Evolutionary conservation across 2,113 vertebrate genomes (phyloP), one percentile per base, ranked within the genome.

Genomic region (Hippocampus barbouri): DNA sequence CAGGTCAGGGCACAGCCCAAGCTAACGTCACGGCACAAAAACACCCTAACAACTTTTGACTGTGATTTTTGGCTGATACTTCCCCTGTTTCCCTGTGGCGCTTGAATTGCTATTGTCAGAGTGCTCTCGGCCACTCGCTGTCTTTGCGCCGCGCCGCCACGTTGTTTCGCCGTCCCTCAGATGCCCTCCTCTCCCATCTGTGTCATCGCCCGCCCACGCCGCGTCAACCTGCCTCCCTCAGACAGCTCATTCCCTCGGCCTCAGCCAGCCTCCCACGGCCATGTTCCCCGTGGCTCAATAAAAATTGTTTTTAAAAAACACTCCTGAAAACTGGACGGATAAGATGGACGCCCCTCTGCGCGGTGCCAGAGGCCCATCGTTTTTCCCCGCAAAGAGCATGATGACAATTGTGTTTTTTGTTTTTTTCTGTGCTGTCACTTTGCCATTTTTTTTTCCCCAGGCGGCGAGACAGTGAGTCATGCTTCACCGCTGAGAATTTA

Each of bases 401-500:
- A 41, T 14, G 23, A 65, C 62, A 53, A 65, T 72, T 75, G 69
- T 30, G 4, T 1, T 41, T 45, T 25, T 65, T 15, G 20, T 47
- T 3, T 54, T 65, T 72, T 65, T 43, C 45, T 41, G 59, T 72
- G 66, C 73, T 77, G 71, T 70, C 74, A 72, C 65, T n/a, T 72
- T 70, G 23, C 21, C 53, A 9, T 65, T 73, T 73, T 77, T 73
- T 68, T 27, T 60, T 83, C 30, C 69, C 57, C 65, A 73, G 75
- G 69, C 30, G 43, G 5, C 34, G 56, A 83, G 75, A 82, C 68
- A 38, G 62, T 10, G 87, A 88, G 76, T 88, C 89, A 86, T 85
- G 67, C 76, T 74, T 84, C 77, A 83, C 71, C 10, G n/a, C 69
- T 45, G 72, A 85, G 69, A 85, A 85, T 87, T 84, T 67, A 75